Conservation (phyloP, 2,797 vertebrate species). For the Hydrocynus forskahlii region DNA sequence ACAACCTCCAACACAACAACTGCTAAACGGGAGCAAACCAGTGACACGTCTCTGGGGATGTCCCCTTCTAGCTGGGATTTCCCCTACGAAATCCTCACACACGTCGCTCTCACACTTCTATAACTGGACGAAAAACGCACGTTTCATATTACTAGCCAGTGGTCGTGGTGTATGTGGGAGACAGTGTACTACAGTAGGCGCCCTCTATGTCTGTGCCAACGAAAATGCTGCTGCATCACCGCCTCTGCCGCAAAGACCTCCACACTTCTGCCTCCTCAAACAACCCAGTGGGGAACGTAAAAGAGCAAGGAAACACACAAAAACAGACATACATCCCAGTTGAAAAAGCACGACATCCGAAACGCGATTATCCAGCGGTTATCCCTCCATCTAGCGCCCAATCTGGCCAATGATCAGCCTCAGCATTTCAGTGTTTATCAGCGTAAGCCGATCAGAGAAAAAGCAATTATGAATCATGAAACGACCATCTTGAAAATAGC, state of each 20-base stretch:
- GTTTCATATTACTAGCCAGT: background rate
- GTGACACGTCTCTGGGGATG: background rate
- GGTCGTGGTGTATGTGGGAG: background rate
- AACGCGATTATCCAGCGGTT: slow-evolving; percentile 31
- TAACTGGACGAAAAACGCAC: background rate
- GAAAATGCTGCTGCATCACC: slow-evolving; percentile 87
- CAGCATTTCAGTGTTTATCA: slow-evolving; percentile 66
- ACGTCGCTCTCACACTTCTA: background rate
- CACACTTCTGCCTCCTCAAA: slow-evolving; percentile 66
- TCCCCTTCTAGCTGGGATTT: slow-evolving; percentile 27
- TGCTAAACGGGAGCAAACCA: slow-evolving; percentile 29
- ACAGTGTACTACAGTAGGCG: slow-evolving; percentile 38
- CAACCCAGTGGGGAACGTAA: slow-evolving; percentile 41
- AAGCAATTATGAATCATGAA: slow-evolving; percentile 51
- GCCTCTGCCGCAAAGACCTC: slow-evolving; percentile 73
- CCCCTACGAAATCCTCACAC: slow-evolving; percentile 1
- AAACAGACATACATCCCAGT: no score
- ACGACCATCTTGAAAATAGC: slow-evolving; percentile 17
- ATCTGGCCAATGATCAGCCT: slow-evolving; percentile 57
- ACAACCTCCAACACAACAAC: slow-evolving; percentile 2
- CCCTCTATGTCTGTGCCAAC: slow-evolving; percentile 64
- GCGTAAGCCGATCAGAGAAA: slow-evolving; percentile 68
- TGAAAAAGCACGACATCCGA: slow-evolving; percentile 45
- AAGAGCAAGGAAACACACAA: background rate
- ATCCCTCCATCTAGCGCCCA: slow-evolving; percentile 35